Evolutionary conservation across 1,140 invertebrate species (phyloP).

Genomic region (Drosophila bocqueti): DNA sequence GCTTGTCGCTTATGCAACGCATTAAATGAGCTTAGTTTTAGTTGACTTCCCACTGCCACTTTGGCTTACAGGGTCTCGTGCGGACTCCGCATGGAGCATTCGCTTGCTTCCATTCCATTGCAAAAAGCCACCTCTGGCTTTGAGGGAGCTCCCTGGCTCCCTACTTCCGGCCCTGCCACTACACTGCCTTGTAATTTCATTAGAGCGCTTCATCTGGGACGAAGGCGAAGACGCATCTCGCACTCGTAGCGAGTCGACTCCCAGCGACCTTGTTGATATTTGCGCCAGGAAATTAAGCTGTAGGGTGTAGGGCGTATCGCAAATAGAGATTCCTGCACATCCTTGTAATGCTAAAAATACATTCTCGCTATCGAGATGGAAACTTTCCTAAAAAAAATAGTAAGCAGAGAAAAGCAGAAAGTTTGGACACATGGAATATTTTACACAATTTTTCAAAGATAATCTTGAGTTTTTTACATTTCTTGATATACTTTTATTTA

Average conservation of each 20-base stretch:
- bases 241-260: neutral
- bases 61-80: conserved; percentile 66
- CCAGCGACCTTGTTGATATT: conserved; percentile 66
- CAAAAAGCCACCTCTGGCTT: neutral
- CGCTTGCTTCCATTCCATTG: conserved; percentile 3
- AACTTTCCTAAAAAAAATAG: neutral
- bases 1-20: conserved; percentile 73
- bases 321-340: conserved; percentile 27
- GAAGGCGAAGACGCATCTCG: conserved; percentile 25
- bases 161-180: neutral
- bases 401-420: neutral
- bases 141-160: neutral
- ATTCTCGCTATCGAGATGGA: conserved; percentile 1
- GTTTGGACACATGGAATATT: conserved; percentile 6
- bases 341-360: conserved; percentile 12
- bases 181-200: conserved; percentile 69
- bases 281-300: conserved; percentile 77
- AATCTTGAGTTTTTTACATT: no score
- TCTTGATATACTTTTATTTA: neutral
- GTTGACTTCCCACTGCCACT: conserved; percentile 79
- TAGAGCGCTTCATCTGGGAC: conserved; percentile 59
- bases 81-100: neutral
- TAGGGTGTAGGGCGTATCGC: conserved; percentile 36
- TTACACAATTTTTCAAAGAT: conserved; percentile 1
- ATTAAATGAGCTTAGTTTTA: conserved; percentile 82